Evolutionary conservation across 2,113 vertebrate genomes (phyloP), one percentile per base, ranked within the genome.

Genomic region (Scomber colias): DNA sequence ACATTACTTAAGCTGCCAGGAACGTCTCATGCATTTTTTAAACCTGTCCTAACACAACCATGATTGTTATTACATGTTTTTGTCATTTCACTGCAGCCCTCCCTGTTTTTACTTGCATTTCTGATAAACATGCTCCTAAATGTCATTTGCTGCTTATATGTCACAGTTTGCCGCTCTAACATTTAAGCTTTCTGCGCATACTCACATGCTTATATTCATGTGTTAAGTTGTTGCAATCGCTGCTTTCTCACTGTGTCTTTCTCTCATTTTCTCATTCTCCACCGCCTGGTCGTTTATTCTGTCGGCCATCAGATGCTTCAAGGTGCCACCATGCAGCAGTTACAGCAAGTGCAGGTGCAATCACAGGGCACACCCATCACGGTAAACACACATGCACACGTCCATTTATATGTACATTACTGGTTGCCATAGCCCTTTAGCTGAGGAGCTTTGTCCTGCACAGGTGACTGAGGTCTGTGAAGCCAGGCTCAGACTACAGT

Each of bases 311-410:
- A 96, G 95, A 95, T 96, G 90, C 92, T 96, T 83, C 95, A 96
- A 87, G 95, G 95, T 88, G 92, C 95, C 88, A 95, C 94, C 72
- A 95, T 95, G 94, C 95, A 95, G 90, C 95, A 96, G 92, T 89
- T 95, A 79, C 95, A 96, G 90, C 95, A 96, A 81, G 94, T 95
- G 90, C 95, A 96, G 89, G 94, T 96, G 84, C 94, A 95, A 82
- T 95, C 94, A 88, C 95, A 95, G 88, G 93, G 90, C 90, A 95
- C 95, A 79, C 94, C 95, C 74, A 96, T 96, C 86, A 96, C 95
- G 95, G 95, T 96, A 96, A 95, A 93, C 85, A 90, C 81, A 59
- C 80, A 79, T 86, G 64, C 50, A 75, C 53, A 30, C 61, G 3
- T 63, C 51, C 81, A 83, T 71, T 71, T 69, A 46, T 67, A 57